Percentiles rank a stretch among this genome's conserved stretches.
phyloP scores from a whole-genome alignment of 2,797 vertebrate genomes.

The Chloroceryle amazona region DNA sequence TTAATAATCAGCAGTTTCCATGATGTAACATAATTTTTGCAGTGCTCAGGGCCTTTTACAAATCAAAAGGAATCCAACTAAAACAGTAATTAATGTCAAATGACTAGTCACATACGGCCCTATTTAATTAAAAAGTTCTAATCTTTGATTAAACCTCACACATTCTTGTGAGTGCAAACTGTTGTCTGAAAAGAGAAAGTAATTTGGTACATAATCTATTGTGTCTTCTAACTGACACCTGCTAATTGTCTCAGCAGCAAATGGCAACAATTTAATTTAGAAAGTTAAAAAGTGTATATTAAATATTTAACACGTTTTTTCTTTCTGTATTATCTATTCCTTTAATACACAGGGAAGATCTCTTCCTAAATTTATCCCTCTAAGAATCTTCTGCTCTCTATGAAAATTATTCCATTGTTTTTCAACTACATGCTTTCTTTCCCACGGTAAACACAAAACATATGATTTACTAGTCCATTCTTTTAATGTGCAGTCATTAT shows the following conservation, averaged over 20 bases:
- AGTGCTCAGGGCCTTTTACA: slow-evolving; percentile 75
- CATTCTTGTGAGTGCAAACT: slow-evolving; percentile 76
- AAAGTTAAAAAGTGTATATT: slow-evolving; percentile 42
- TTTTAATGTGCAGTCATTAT: neutral
- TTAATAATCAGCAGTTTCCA: slow-evolving; percentile 81
- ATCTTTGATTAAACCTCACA: slow-evolving; percentile 83
- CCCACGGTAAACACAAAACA: neutral
- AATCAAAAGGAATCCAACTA: slow-evolving; percentile 83
- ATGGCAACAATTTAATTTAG: slow-evolving; percentile 57
- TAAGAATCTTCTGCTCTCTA: neutral
- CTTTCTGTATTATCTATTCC: neutral
- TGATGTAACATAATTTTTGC: slow-evolving; percentile 73
- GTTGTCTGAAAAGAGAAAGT: slow-evolving; percentile 77
- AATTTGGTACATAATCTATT: slow-evolving; percentile 75
- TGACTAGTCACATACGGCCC: slow-evolving; percentile 77
- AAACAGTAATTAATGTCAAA: slow-evolving; percentile 87
- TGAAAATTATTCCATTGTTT: neutral
- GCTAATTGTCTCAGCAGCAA: slow-evolving; percentile 75
- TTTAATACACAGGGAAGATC: neutral
- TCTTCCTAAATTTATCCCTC: neutral
- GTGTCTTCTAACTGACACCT: slow-evolving; percentile 76
- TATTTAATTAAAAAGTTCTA: slow-evolving; percentile 86
- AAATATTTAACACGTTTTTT: neutral
- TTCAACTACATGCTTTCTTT: neutral
- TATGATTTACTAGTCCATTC: neutral